phyloP scores from a whole-genome alignment of 2,797 vertebrate genomes.

The Tragopan temminckii region DNA sequence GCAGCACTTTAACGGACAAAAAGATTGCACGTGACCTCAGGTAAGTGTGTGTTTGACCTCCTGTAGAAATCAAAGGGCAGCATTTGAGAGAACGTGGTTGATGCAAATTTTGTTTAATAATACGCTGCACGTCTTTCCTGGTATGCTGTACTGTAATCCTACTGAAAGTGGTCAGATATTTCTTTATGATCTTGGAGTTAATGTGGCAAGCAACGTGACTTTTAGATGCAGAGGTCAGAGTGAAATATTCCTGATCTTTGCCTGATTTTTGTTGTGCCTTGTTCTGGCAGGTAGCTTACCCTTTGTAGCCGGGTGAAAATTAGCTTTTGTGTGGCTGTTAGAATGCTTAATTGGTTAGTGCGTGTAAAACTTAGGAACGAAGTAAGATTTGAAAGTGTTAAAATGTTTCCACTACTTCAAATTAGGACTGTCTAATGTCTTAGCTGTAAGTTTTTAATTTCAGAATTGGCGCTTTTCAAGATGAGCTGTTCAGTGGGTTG shows the following conservation, averaged over 20 bases:
- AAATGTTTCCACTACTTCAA: neutral
- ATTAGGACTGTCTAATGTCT: neutral
- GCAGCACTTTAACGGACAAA: constrained; percentile 82
- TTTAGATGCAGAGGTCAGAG: neutral
- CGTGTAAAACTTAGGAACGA: neutral
- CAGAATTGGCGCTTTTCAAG: neutral
- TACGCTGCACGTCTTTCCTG: neutral
- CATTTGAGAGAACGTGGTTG: neutral
- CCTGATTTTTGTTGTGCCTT: neutral
- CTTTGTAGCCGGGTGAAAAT: neutral
- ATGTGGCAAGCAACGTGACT: neutral
- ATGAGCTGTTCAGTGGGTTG: neutral
- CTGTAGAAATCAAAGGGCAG: neutral
- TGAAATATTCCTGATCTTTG: neutral
- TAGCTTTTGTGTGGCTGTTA: neutral
- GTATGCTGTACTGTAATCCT: neutral
- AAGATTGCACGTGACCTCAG: constrained; percentile 83
- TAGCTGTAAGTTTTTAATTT: neutral
- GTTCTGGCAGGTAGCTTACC: neutral
- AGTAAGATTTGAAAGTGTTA: neutral
- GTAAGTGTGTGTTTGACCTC: constrained; percentile 74
- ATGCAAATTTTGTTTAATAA: neutral
- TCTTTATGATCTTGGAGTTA: neutral
- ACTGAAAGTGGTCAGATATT: neutral
- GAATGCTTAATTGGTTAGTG: neutral